A percentile compares a stretch with the other conserved stretches of the same genome.
Conservation (phyloP, 2,113 vertebrate species). For the Entomyzon cyanotis region DNA sequence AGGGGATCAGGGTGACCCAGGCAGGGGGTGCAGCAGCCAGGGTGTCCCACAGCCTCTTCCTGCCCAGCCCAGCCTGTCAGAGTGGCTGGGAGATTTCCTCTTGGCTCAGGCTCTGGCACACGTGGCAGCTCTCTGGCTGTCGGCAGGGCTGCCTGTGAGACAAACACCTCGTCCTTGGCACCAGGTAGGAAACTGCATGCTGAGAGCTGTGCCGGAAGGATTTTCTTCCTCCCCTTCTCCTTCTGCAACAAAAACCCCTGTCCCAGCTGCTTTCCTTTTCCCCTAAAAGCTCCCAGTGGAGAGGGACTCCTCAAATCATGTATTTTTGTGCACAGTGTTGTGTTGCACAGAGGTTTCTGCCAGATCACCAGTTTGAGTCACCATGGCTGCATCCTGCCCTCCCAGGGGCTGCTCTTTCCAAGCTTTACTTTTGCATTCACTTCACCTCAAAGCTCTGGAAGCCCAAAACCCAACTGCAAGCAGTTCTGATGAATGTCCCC, state of each 20-base stretch:
- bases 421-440: background rate
- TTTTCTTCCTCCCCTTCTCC: background rate
- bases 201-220: background rate
- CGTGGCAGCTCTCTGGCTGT: background rate
- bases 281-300: background rate
- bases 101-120: background rate
- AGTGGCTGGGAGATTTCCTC: background rate
- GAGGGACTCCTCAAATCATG: background rate
- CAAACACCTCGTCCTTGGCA: constrained; percentile 43
- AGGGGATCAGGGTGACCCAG: background rate
- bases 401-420: background rate
- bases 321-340: background rate
- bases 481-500: background rate
- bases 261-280: background rate
- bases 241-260: background rate
- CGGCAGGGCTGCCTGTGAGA: background rate
- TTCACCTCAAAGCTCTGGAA: background rate
- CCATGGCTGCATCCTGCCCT: background rate
- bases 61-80: background rate
- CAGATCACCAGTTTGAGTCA: background rate
- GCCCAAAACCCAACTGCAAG: background rate
- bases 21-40: background rate
- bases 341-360: background rate
- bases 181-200: background rate
- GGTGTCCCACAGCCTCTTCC: background rate